Conservation (phyloP, 2,888 invertebrate species). For the Platycheirus rosarum region DNA sequence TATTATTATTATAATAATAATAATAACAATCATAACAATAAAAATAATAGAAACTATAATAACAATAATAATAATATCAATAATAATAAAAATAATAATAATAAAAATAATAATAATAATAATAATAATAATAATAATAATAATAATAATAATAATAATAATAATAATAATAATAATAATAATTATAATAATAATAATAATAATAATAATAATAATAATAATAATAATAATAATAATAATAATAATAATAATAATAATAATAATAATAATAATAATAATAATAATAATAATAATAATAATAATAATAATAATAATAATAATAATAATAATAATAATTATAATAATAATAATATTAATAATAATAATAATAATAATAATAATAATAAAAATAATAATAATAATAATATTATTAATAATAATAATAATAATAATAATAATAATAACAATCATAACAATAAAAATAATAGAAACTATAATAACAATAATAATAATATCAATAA, state of each 20-base stretch:
- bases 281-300: not conserved
- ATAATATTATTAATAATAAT: not conserved
- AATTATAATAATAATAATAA: not conserved
- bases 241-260: not conserved
- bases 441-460: too few relatives aligned
- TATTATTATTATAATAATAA: too few relatives aligned
- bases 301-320: not conserved
- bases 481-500: not conserved
- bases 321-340: not conserved
- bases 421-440: not conserved
- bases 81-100: too few relatives aligned
- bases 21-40: too few relatives aligned
- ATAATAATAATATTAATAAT: not conserved
- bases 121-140: not conserved
- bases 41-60: too few relatives aligned
- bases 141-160: not conserved
- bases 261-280: not conserved
- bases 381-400: not conserved
- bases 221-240: not conserved
- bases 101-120: not conserved
- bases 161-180: not conserved
- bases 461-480: not conserved
- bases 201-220: not conserved
- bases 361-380: not conserved
- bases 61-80: too few relatives aligned